A percentile compares a stretch with the other conserved stretches of the same genome.
Conservation (phyloP, 2,888 invertebrate genomes). For the Chrysina gloriosa region DNA sequence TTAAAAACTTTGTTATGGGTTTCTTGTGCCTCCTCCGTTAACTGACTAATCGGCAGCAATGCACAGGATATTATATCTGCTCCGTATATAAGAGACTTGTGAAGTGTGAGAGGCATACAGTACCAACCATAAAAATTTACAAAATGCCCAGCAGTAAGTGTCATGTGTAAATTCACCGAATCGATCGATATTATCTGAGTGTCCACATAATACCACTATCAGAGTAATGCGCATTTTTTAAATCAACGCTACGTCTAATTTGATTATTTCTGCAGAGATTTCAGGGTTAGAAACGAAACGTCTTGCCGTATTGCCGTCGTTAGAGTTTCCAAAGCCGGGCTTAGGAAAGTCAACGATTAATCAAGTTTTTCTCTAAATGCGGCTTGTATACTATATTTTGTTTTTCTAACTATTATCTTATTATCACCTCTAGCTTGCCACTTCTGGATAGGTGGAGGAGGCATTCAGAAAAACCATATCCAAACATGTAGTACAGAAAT, state of each 20-base stretch:
- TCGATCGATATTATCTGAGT: conserved; percentile 32
- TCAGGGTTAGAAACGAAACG: conserved; percentile 42
- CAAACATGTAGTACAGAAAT: conserved; percentile 2
- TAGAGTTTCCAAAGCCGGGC: conserved; percentile 43
- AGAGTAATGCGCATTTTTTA: conserved; percentile 40
- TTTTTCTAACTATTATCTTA: conserved; percentile 42
- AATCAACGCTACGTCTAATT: conserved; percentile 34
- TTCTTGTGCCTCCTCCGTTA: conserved; percentile 36
- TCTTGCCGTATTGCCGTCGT: conserved; percentile 44
- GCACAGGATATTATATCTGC: conserved; percentile 38
- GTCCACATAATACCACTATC: conserved; percentile 39
- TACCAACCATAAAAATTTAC: conserved; percentile 40
- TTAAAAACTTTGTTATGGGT: conserved; percentile 26
- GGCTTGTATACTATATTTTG: conserved; percentile 44
- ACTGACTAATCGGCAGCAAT: conserved; percentile 40
- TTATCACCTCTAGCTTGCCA: conserved; percentile 48
- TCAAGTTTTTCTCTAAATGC: conserved; percentile 44
- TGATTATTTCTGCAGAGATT: conserved; percentile 41
- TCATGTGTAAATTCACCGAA: conserved; percentile 33
- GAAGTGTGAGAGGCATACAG: conserved; percentile 34
- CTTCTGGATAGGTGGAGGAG: conserved; percentile 46
- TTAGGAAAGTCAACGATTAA: conserved; percentile 42
- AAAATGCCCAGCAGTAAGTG: conserved; percentile 34
- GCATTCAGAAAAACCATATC: conserved; percentile 47
- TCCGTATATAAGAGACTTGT: conserved; percentile 43